Conservation (phyloP, 2,797 vertebrate species). For the Ambastaia sidthimunki region DNA sequence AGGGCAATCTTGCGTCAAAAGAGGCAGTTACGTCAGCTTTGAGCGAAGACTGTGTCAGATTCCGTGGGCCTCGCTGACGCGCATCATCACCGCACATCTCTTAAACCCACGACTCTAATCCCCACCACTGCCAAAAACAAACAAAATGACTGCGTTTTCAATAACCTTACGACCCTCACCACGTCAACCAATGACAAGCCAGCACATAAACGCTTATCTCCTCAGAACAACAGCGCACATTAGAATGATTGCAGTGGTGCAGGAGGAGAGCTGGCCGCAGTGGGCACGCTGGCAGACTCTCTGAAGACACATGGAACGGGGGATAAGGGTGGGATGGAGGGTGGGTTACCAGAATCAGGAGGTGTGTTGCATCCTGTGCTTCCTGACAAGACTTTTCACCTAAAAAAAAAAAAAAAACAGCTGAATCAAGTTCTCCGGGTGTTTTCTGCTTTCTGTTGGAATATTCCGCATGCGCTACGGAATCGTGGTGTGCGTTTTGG, state of each 20-base stretch:
- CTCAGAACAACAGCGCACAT: slow-evolving; percentile 54
- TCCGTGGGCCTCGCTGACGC: neutral
- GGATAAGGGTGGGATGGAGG: neutral
- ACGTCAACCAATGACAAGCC: slow-evolving; percentile 41
- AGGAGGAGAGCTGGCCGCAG: slow-evolving; percentile 31
- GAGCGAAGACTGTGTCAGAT: neutral
- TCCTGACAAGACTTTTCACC: slow-evolving; percentile 36
- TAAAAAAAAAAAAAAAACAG: slow-evolving; percentile 27
- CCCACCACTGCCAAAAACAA: slow-evolving; percentile 32
- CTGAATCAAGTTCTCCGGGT: slow-evolving; percentile 30
- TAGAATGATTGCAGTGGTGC: slow-evolving; percentile 27
- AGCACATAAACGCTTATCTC: slow-evolving; percentile 53
- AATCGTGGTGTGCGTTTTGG: slow-evolving; percentile 40
- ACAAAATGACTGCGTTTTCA: slow-evolving; percentile 30
- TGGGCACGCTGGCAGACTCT: slow-evolving; percentile 15
- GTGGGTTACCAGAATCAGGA: neutral
- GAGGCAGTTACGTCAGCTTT: slow-evolving; percentile 8
- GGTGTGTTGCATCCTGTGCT: slow-evolving; percentile 1
- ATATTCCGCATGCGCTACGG: slow-evolving; percentile 21
- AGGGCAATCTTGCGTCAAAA: slow-evolving; percentile 11
- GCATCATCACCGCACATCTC: neutral
- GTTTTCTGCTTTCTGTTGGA: slow-evolving; percentile 42
- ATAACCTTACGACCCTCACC: slow-evolving; percentile 47
- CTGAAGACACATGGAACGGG: neutral
- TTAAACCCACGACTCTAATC: slow-evolving; percentile 19